Percentiles rank a stretch among this genome's conserved stretches.
Evolutionary conservation across 64 coral and sea anemone genomes (phyloP).

Genomic region (Acropora tenuis): DNA sequence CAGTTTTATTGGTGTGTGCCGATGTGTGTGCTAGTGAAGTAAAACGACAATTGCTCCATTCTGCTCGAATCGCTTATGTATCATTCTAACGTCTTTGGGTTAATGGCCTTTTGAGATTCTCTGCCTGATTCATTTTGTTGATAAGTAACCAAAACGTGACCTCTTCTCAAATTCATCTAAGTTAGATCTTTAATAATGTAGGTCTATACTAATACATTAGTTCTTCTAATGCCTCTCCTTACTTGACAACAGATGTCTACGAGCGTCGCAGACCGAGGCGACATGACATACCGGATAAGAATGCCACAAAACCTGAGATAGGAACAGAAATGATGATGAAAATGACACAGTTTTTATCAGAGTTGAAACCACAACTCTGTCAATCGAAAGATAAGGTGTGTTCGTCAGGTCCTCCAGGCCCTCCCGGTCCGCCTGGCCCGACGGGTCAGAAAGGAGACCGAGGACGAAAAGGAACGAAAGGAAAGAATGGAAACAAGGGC

Average conservation of each 20-base stretch:
- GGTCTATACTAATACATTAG: no score
- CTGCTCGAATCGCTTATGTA: no score
- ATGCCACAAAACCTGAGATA: not conserved
- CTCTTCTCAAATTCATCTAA: no score
- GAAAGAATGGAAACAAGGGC: not conserved
- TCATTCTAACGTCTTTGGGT: no score
- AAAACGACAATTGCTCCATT: no score
- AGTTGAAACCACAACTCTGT: not conserved
- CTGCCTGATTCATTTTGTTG: no score
- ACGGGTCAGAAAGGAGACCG: constrained; percentile 15
- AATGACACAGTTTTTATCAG: not conserved
- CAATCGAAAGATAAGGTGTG: not conserved
- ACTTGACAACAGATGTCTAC: not conserved
- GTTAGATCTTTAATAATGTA: no score
- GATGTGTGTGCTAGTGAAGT: no score
- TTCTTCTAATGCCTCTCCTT: not conserved
- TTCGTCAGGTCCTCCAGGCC: not conserved
- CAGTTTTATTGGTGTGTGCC: no score
- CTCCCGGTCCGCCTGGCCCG: constrained; percentile 35
- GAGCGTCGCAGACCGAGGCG: not conserved
- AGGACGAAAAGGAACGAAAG: constrained; percentile 33
- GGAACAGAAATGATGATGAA: not conserved
- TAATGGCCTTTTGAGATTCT: no score
- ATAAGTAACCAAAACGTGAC: no score
- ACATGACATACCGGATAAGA: not conserved